phyloP scores from a whole-genome alignment of 1,140 invertebrate species.

The Drosophila lowei region DNA sequence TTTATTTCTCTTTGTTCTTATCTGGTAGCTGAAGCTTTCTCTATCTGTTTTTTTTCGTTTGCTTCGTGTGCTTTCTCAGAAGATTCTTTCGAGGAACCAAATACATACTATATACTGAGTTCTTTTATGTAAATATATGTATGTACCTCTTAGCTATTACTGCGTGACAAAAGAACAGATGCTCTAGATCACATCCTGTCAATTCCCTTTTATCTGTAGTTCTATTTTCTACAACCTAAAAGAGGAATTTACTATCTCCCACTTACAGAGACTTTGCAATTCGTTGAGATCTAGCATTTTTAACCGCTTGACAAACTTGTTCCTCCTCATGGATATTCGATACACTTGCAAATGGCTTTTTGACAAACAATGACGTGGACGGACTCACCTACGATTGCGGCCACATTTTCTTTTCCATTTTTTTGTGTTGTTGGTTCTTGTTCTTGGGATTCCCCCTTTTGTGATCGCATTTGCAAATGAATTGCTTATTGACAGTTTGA shows the following conservation, averaged over 20 bases:
- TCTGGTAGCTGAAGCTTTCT: too few species aligned
- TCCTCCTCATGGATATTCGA: conserved; percentile 57
- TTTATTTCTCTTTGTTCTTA: too few species aligned
- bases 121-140: too few species aligned
- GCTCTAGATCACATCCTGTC: too few species aligned
- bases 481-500: conserved; percentile 82
- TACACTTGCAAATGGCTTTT: conserved; percentile 75
- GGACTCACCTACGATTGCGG: conserved; percentile 64
- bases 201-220: too few species aligned
- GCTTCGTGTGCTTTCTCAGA: too few species aligned
- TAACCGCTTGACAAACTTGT: conserved; percentile 16
- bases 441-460: conserved; percentile 29
- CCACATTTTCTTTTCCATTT: conserved; percentile 28
- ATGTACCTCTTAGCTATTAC: too few species aligned
- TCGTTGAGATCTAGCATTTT: neutral
- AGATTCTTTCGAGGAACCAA: too few species aligned
- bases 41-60: too few species aligned
- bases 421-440: conserved; percentile 28
- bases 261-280: conserved; percentile 11
- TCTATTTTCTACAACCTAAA: too few species aligned
- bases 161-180: too few species aligned
- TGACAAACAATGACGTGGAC: conserved; percentile 77
- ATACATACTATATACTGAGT: too few species aligned
- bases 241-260: neutral
- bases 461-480: conserved; percentile 76